These are phyloP conservation scores for Xiphorhynchus elegans DNA, from an alignment of 2,113 vertebrate species.

Conservation along the genomic window DNA sequence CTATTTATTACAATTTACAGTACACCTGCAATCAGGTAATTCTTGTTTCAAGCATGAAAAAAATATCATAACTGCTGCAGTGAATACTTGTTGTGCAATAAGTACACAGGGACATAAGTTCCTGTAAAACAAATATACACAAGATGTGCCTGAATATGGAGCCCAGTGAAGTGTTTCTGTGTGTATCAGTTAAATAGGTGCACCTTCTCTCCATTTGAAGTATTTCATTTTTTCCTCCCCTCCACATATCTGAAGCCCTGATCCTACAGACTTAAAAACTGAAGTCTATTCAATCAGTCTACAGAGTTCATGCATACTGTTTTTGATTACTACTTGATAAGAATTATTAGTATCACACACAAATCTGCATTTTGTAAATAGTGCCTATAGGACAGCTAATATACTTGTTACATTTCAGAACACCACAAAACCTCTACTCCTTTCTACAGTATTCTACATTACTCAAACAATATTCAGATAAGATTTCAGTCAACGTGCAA, in stretches of 20 bases:
- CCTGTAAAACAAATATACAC: not conserved
- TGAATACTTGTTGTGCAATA: not conserved
- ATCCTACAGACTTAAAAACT: not conserved
- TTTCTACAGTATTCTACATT: not conserved
- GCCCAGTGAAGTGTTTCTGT: not conserved
- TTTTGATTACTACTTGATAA: not conserved
- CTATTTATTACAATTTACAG: not conserved
- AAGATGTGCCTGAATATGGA: not conserved
- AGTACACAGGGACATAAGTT: rapidly evolving
- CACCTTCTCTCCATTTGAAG: not conserved
- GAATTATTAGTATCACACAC: not conserved
- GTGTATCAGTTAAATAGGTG: not conserved
- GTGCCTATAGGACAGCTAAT: not conserved
- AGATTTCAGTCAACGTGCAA: not conserved
- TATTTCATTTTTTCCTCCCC: not conserved
- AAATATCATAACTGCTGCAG: not conserved
- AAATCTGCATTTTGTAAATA: not conserved
- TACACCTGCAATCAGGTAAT: not conserved
- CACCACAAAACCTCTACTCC: not conserved
- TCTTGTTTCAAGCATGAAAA: not conserved
- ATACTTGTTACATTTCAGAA: not conserved
- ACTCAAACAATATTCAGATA: not conserved
- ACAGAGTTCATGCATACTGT: rapidly evolving
- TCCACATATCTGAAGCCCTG: not conserved
- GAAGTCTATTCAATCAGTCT: not conserved